These are phyloP conservation scores for Micrasema longulum DNA, from an alignment of 1,140 invertebrate genomes.

Conservation along the genomic window DNA sequence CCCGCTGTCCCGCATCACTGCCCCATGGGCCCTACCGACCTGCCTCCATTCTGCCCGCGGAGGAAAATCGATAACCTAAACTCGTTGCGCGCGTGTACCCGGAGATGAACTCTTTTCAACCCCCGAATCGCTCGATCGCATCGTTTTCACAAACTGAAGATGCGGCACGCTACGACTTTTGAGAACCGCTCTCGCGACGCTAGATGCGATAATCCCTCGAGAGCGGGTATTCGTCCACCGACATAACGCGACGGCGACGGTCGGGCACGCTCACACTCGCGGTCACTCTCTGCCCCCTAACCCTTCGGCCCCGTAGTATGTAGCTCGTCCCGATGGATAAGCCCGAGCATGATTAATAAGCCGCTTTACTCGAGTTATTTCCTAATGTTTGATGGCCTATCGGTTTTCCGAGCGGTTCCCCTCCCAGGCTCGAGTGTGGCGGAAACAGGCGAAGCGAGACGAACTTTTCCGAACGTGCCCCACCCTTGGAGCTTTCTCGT, in stretches of 20 bases:
- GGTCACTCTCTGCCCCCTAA: background rate
- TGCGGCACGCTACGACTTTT: background rate
- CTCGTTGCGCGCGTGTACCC: background rate
- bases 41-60: conserved; percentile 21
- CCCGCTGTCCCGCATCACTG: conserved; percentile 57
- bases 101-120: background rate
- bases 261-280: conserved; percentile 50
- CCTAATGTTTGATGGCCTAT: conserved; percentile 51
- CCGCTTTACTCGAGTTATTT: conserved; percentile 41
- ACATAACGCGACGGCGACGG: conserved; percentile 57
- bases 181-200: conserved; percentile 5
- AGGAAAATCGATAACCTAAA: conserved; percentile 33
- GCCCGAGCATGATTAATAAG: conserved; percentile 28
- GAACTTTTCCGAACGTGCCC: conserved; percentile 39
- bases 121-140: conserved; percentile 14
- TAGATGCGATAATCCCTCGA: conserved; percentile 14
- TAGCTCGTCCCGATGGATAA: conserved; percentile 26
- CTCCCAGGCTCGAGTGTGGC: conserved; percentile 40
- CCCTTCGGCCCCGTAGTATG: background rate
- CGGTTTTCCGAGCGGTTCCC: conserved; percentile 49
- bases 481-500: conserved; percentile 43
- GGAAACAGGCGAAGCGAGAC: conserved; percentile 25
- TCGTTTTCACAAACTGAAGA: background rate
- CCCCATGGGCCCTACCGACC: conserved; percentile 27
- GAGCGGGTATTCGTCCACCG: conserved; percentile 56